A percentile compares a stretch with the other conserved stretches of the same genome.
These are phyloP conservation scores for Nebria ingens DNA, from an alignment of 1,140 invertebrate species.

Conservation along the genomic window DNA sequence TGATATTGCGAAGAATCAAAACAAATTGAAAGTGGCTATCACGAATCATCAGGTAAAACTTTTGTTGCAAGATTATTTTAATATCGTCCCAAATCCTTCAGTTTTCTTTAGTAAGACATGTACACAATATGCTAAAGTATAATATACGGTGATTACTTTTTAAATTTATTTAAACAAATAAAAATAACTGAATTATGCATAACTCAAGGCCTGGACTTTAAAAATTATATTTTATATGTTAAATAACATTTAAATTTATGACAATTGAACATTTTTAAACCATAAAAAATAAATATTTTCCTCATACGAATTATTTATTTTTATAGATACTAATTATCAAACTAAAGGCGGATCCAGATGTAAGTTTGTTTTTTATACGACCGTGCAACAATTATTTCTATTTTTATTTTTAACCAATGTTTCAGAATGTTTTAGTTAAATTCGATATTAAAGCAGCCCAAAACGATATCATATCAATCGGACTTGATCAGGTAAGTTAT, in stretches of 20 bases:
- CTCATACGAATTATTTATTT: too few species aligned
- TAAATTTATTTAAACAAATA: constrained; percentile 5
- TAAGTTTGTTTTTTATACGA: constrained; percentile 33
- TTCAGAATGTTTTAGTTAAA: constrained; percentile 37
- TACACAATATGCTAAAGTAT: too few species aligned
- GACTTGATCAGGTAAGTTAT: constrained; percentile 40
- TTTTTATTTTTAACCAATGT: constrained; percentile 23
- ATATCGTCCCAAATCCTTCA: too few species aligned
- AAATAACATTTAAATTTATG: constrained; percentile 10
- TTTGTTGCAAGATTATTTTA: constrained; percentile 16
- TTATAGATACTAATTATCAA: constrained; percentile 47
- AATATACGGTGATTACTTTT: too few species aligned
- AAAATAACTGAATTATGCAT: constrained; percentile 12
- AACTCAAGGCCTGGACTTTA: too few species aligned
- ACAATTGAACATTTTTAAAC: constrained; percentile 17
- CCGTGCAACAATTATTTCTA: constrained; percentile 12
- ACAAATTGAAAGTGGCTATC: constrained; percentile 54
- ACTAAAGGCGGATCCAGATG: constrained; percentile 46
- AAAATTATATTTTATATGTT: too few species aligned
- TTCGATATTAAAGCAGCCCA: constrained; percentile 42
- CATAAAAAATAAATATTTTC: too few species aligned
- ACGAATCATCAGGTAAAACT: constrained; percentile 53
- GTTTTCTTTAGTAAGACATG: too few species aligned
- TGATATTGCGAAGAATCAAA: constrained; percentile 50
- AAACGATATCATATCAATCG: constrained; percentile 41